Percentiles rank a stretch among this genome's conserved stretches.
Conservation (phyloP, 30 jellyfish, hydroid and myxozoan genomes). For the Rhopilema esculentum region DNA sequence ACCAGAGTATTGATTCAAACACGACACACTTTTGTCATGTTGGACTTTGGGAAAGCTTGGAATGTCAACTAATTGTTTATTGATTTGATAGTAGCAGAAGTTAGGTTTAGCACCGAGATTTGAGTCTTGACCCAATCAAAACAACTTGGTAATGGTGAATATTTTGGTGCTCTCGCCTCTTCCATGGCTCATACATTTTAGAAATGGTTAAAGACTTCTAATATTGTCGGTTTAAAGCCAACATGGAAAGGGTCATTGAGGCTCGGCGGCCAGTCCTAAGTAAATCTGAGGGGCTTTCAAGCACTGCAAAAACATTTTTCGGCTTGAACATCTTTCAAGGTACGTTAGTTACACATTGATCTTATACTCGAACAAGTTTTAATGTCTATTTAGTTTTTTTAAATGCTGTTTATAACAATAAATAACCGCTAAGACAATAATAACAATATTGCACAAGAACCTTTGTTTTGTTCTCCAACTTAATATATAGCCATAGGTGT, state of each 20-base stretch:
- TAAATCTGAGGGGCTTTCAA: slow-evolving; percentile 64
- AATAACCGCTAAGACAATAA: not conserved
- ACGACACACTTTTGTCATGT: not conserved
- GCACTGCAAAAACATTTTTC: slow-evolving; percentile 51
- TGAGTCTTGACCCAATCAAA: not conserved
- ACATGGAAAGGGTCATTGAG: slow-evolving; percentile 54
- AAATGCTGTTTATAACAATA: not conserved
- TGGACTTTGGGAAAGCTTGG: not conserved
- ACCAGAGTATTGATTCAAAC: not conserved
- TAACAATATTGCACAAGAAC: no score
- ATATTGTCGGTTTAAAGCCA: not conserved
- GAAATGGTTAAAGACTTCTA: not conserved
- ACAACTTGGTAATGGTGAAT: not conserved
- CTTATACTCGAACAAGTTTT: not conserved
- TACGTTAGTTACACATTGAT: slow-evolving; percentile 5
- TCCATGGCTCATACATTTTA: not conserved
- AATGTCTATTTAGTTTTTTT: not conserved
- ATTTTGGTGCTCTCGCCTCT: not conserved
- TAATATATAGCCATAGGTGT: not conserved
- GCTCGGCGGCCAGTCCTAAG: slow-evolving; percentile 66
- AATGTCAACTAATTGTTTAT: not conserved
- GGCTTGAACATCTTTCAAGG: slow-evolving; percentile 69
- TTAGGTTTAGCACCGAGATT: no score
- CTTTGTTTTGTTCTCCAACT: no score
- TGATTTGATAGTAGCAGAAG: not conserved